phyloP scores from a whole-genome alignment of 2,888 invertebrate genomes.

The Eupithecia dodoneata region DNA sequence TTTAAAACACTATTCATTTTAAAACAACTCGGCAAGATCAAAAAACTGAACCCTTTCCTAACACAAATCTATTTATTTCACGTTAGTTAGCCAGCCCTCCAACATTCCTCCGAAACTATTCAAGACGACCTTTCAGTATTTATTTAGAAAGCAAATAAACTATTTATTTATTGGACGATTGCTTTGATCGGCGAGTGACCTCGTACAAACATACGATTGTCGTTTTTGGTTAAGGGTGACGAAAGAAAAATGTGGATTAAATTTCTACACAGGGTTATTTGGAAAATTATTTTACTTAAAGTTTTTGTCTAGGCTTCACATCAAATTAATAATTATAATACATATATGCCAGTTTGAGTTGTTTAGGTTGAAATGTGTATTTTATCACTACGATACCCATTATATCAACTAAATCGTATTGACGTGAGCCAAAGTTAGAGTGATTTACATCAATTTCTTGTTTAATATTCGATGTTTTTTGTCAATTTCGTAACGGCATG shows the following conservation, averaged over 20 bases:
- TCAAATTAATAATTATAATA: background rate
- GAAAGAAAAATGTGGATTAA: constrained; percentile 54
- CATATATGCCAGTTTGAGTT: background rate
- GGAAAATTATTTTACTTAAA: background rate
- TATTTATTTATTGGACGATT: constrained; percentile 80
- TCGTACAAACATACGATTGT: constrained; percentile 71
- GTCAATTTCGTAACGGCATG: too few species aligned
- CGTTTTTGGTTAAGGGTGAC: constrained; percentile 63
- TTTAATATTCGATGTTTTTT: too few species aligned
- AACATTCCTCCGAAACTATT: constrained; percentile 74
- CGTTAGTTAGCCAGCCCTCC: constrained; percentile 68
- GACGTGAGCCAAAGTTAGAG: background rate
- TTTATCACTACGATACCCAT: too few species aligned
- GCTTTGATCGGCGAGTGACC: constrained; percentile 78
- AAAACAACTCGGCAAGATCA: constrained; percentile 48
- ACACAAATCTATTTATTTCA: constrained; percentile 70
- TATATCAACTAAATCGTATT: background rate
- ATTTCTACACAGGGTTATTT: background rate
- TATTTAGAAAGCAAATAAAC: constrained; percentile 81
- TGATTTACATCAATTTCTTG: background rate
- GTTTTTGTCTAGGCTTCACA: background rate
- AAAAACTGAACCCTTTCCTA: constrained; percentile 55
- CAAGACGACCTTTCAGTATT: constrained; percentile 64
- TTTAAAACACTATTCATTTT: constrained; percentile 12
- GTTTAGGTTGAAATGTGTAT: background rate